These are phyloP conservation scores for Calliphora vomitoria DNA, from an alignment of 2,888 invertebrate genomes.

Conservation along the genomic window DNA sequence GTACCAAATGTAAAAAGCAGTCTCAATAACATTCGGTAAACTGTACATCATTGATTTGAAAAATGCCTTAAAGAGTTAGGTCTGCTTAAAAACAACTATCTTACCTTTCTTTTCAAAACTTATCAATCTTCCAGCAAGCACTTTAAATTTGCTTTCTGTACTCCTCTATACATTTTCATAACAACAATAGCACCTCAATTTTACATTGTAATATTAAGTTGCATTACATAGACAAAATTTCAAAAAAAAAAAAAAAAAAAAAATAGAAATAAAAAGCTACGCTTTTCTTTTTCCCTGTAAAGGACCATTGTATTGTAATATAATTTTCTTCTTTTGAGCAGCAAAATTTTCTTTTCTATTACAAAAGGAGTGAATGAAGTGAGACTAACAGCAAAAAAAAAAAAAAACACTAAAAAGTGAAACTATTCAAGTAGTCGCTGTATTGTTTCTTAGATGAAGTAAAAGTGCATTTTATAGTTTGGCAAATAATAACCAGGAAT, in stretches of 20 bases:
- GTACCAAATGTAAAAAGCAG: no score
- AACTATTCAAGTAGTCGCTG: slow-evolving; percentile 59
- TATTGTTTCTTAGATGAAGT: slow-evolving; percentile 60
- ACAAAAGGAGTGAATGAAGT: slow-evolving; percentile 43
- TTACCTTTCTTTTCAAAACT: neutral
- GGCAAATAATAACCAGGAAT: slow-evolving; percentile 59
- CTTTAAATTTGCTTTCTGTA: neutral
- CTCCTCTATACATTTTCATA: neutral
- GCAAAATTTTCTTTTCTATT: slow-evolving; percentile 3
- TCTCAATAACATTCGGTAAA: no score
- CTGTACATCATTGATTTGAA: no score
- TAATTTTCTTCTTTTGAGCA: slow-evolving; percentile 51
- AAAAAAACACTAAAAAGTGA: slow-evolving; percentile 55
- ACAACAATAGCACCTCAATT: slow-evolving; percentile 40
- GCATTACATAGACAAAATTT: slow-evolving; percentile 22
- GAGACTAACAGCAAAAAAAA: neutral
- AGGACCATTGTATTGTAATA: slow-evolving; percentile 39
- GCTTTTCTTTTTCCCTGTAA: slow-evolving; percentile 15
- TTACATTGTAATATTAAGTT: slow-evolving; percentile 42
- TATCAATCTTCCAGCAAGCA: neutral
- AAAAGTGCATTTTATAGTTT: slow-evolving; percentile 70
- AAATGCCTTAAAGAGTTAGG: no score
- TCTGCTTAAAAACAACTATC: no score
- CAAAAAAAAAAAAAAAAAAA: neutral
- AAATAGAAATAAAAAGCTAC: no score